Conservation (phyloP, 2,797 vertebrate species). For the Hypotaenidia okinawae region DNA sequence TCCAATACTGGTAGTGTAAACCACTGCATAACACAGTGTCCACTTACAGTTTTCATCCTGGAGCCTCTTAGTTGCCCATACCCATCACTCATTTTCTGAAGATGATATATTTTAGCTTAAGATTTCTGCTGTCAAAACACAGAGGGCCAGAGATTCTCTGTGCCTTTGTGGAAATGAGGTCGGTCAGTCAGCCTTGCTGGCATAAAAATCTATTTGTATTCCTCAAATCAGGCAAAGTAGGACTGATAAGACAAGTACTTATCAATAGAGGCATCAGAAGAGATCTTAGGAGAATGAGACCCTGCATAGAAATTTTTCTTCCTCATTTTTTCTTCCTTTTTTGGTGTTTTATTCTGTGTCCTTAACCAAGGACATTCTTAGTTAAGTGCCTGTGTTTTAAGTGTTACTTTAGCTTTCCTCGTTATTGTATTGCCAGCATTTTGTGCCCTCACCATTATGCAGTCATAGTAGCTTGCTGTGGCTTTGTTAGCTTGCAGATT, state of each 20-base stretch:
- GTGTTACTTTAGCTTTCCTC: background rate
- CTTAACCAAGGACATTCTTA: background rate
- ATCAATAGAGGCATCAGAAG: background rate
- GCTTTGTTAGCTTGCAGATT: background rate
- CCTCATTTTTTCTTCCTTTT: background rate
- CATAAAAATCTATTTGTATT: background rate
- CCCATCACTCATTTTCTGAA: background rate
- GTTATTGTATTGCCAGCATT: background rate
- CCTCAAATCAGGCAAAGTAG: background rate
- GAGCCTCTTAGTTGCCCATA: background rate
- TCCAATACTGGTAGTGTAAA: background rate
- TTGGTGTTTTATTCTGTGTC: background rate
- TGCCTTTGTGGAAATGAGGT: background rate
- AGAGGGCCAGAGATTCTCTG: background rate
- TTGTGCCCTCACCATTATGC: background rate
- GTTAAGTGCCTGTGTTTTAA: background rate
- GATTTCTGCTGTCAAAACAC: background rate
- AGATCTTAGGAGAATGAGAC: background rate
- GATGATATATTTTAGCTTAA: background rate
- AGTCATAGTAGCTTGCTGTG: background rate
- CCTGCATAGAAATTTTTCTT: background rate
- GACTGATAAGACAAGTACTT: background rate
- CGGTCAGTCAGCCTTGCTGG: background rate
- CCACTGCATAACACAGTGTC: background rate
- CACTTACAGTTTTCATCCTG: background rate